A percentile compares a stretch with the other conserved stretches of the same genome.
Evolutionary conservation across 2,113 vertebrate species (phyloP).

Genomic region (Vulpes vulpes): DNA sequence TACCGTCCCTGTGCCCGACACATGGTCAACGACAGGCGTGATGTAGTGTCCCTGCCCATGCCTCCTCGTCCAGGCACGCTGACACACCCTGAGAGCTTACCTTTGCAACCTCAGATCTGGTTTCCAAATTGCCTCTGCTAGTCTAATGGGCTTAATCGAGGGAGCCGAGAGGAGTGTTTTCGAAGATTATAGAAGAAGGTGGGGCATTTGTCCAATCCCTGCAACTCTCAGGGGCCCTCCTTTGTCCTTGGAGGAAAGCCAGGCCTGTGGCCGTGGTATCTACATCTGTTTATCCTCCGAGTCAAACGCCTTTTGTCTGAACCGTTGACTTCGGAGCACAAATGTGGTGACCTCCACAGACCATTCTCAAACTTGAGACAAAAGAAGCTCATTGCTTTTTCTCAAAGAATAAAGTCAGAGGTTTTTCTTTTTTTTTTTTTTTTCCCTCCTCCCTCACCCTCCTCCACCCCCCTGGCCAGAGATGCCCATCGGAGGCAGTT

Average conservation of each 20-base stretch:
- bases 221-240: slow-evolving; percentile 73
- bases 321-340: slow-evolving; percentile 79
- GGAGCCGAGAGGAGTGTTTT: slow-evolving; percentile 24
- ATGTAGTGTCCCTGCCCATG: slow-evolving; percentile 41
- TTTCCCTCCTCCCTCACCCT: not conserved
- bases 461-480: too few species aligned
- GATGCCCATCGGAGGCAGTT: not conserved
- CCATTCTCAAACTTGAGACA: slow-evolving; percentile 77
- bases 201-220: slow-evolving; percentile 77
- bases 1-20: slow-evolving; percentile 43
- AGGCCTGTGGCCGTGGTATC: slow-evolving; percentile 86
- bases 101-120: slow-evolving; percentile 73
- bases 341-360: slow-evolving; percentile 86
- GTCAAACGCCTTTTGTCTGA: slow-evolving; percentile 86
- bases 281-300: slow-evolving; percentile 89
- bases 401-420: slow-evolving; percentile 48
- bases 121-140: slow-evolving; percentile 66
- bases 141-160: slow-evolving; percentile 70
- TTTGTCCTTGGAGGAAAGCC: slow-evolving; percentile 85
- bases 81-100: slow-evolving; percentile 49
- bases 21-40: not conserved
- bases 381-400: slow-evolving; percentile 78
- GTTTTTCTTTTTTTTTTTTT: not conserved
- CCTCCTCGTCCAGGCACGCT: slow-evolving; percentile 34
- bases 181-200: slow-evolving; percentile 55